These are phyloP conservation scores for Labeo catla DNA, from an alignment of 2,113 vertebrate genomes.

Conservation along the genomic window DNA sequence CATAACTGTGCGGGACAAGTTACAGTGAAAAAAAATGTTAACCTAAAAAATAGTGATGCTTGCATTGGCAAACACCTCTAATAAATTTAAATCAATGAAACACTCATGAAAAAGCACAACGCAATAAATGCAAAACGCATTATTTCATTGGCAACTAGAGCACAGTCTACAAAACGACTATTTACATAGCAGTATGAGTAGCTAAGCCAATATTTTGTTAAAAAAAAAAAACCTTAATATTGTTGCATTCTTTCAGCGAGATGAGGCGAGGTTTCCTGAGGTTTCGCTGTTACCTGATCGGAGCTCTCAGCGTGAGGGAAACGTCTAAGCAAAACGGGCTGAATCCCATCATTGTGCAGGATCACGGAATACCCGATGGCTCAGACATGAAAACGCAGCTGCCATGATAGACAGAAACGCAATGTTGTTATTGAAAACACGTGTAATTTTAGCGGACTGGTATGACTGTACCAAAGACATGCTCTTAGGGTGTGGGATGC, in stretches of 20 bases:
- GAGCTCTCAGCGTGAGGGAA: constrained; percentile 42
- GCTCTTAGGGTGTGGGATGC: not conserved
- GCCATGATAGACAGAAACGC: constrained; percentile 26
- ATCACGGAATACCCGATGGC: constrained; percentile 22
- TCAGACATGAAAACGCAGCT: not conserved
- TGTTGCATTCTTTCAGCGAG: not conserved
- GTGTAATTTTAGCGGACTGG: not conserved
- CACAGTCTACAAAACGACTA: not conserved
- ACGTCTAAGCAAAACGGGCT: constrained; percentile 41
- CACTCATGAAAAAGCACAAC: not conserved
- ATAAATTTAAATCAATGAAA: not conserved
- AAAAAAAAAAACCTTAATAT: not conserved
- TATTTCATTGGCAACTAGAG: not conserved
- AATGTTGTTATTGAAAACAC: constrained; percentile 47
- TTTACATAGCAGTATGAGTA: not conserved
- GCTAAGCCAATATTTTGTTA: not conserved
- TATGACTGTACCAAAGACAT: constrained; percentile 9
- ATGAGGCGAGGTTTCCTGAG: constrained; percentile 27
- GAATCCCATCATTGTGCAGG: constrained; percentile 50
- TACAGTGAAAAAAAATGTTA: too few relatives aligned
- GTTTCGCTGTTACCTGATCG: constrained; percentile 24
- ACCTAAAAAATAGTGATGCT: not conserved
- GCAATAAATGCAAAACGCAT: not conserved
- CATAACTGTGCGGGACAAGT: too few relatives aligned
- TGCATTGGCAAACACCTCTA: not conserved